Base-by-base conservation (phyloP, 2,888 invertebrate genomes). In the Penaeus monodon region DNA sequence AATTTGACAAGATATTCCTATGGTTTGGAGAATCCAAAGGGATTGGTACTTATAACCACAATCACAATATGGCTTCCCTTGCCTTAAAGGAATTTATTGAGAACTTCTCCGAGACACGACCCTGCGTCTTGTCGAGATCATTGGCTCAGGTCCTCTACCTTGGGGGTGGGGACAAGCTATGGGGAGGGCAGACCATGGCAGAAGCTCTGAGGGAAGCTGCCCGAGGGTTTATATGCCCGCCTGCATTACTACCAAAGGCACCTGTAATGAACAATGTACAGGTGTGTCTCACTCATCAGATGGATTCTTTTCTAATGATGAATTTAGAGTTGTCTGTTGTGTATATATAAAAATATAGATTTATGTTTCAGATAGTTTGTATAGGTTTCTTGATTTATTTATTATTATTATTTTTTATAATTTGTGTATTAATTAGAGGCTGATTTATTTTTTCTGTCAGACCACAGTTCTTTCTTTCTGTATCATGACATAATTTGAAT, bases 111-210 rank as follows among this genome's bases (percentile, higher is more conserved):
- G 89, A 88, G 78, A 85, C 70, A 91, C 94, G 95, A 89, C 97
- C 98, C 2, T 98, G 98, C 92, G 97, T 98, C 88, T 94, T 99
- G 17, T 98, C 98, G 1, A 95, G 99, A 84, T 98, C 98, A 77
- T 95, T 98, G 68, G 88, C 89, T 3, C 89, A 90, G 81, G 88
- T 89, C 66, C 76, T 87, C 68, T 90, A 88, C 85, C 85, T 88
- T 44, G 90, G 83, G 44, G 86, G 85, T 24, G 79, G 78, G n/a
- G 86, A 86, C 66, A 88, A 87, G 73, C 82, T 90, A 63, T 90
- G 89, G 89, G 89, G 89, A 12, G 89, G 92, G 89, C 91, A 91
- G 81, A 79, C 81, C 33, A 88, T 89, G 87, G 88, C 88, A 10
- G 98, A 98, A 90, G 96, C 97, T 80, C 93, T 99, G 81, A 94